phyloP scores from a whole-genome alignment of 2,797 vertebrate genomes.

The Aphelocoma californica region DNA sequence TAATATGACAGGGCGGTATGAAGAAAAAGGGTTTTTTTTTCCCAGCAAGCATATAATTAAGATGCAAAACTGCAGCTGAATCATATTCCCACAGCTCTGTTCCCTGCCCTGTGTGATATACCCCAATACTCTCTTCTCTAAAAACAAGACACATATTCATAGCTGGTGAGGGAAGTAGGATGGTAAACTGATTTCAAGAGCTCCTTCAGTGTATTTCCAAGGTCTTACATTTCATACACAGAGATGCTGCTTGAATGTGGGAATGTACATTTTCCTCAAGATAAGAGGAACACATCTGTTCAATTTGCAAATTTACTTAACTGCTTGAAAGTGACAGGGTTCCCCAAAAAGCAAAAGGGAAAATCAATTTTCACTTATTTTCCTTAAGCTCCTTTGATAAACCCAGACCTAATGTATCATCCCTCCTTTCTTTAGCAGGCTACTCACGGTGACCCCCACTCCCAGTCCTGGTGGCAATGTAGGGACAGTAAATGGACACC shows the following conservation, averaged over 20 bases:
- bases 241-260: not conserved
- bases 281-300: not conserved
- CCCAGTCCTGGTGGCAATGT: not conserved
- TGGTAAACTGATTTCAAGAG: not conserved
- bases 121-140: not conserved
- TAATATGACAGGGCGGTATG: not conserved
- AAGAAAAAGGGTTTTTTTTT: not conserved
- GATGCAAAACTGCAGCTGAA: not conserved
- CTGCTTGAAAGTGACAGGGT: not conserved
- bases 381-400: not conserved
- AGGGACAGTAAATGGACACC: not conserved
- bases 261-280: not conserved
- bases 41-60: not conserved
- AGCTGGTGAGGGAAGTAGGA: not conserved
- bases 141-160: not conserved
- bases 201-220: not conserved
- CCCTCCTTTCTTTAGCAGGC: not conserved
- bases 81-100: not conserved
- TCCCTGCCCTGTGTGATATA: not conserved
- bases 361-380: not conserved
- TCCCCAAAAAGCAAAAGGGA: not conserved
- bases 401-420: not conserved
- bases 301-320: not conserved
- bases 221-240: not conserved
- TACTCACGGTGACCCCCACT: not conserved